Evolutionary conservation across 2,888 invertebrate species (phyloP).

Genomic region (Belgica antarctica): DNA sequence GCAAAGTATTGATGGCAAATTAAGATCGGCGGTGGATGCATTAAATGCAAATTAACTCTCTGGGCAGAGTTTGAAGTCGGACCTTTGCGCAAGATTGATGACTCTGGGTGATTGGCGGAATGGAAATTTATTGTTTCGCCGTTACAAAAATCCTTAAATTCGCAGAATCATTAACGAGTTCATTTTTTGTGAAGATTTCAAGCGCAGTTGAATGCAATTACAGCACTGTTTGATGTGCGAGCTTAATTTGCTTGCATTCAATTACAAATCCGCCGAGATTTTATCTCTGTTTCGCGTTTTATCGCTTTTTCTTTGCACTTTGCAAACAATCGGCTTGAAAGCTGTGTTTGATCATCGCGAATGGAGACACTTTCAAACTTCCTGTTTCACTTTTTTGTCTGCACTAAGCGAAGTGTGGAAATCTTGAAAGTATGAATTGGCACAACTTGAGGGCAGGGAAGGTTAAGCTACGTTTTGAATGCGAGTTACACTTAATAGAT

Average conservation of each 20-base stretch:
- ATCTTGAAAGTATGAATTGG: no score
- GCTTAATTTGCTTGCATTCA: neutral
- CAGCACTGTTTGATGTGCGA: neutral
- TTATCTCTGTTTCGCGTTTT: neutral
- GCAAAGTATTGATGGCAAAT: neutral
- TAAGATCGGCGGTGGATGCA: neutral
- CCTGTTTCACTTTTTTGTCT: neutral
- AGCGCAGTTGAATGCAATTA: neutral
- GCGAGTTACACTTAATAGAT: no score
- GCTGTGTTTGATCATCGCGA: neutral
- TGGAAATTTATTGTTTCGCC: neutral
- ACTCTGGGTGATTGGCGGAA: no score
- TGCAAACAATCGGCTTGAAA: neutral
- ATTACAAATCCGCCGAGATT: neutral
- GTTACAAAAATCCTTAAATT: neutral
- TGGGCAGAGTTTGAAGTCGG: neutral
- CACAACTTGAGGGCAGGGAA: no score
- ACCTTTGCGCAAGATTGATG: no score
- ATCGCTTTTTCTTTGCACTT: neutral
- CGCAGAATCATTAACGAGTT: no score
- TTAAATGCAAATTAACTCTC: conserved; percentile 6
- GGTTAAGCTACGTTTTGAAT: no score
- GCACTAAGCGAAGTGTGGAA: no score
- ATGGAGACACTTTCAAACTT: no score
- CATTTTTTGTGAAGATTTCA: no score